These are phyloP conservation scores for Muscicapa striata DNA, from an alignment of 2,797 vertebrate genomes.

Conservation along the genomic window DNA sequence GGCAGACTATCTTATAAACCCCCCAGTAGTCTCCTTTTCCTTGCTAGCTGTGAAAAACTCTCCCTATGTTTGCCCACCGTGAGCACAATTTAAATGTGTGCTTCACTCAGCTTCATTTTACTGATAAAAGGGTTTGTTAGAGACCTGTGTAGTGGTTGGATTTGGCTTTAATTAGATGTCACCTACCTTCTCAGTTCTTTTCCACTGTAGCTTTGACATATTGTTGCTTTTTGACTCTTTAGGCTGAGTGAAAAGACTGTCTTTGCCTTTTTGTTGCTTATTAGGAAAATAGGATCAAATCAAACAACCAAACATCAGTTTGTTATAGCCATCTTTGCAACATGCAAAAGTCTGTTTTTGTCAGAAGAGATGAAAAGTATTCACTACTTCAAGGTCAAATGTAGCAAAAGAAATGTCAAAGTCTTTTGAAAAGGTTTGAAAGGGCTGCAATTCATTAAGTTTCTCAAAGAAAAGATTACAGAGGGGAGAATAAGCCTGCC, in stretches of 20 bases:
- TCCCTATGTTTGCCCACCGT: accelerated
- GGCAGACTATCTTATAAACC: neutral
- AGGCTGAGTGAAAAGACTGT: neutral
- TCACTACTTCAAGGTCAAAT: neutral
- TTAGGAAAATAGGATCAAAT: neutral
- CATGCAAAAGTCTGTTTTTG: neutral
- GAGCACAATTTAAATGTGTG: neutral
- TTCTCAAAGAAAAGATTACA: neutral
- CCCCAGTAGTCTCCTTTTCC: neutral
- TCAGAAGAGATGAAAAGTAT: neutral
- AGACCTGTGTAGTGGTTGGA: neutral
- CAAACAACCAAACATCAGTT: neutral
- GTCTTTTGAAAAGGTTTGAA: neutral
- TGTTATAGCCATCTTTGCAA: neutral
- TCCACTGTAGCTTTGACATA: neutral
- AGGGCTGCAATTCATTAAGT: neutral
- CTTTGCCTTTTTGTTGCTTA: neutral
- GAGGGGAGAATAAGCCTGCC: neutral
- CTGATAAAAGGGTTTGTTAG: neutral
- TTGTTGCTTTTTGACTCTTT: neutral
- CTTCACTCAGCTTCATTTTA: neutral
- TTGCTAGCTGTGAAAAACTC: neutral
- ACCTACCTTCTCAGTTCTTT: neutral
- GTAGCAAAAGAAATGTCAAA: neutral
- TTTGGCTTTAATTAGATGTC: neutral